Conservation (phyloP, 92 coral and sea anemone genomes). For the Isaurus tuberculatus region DNA sequence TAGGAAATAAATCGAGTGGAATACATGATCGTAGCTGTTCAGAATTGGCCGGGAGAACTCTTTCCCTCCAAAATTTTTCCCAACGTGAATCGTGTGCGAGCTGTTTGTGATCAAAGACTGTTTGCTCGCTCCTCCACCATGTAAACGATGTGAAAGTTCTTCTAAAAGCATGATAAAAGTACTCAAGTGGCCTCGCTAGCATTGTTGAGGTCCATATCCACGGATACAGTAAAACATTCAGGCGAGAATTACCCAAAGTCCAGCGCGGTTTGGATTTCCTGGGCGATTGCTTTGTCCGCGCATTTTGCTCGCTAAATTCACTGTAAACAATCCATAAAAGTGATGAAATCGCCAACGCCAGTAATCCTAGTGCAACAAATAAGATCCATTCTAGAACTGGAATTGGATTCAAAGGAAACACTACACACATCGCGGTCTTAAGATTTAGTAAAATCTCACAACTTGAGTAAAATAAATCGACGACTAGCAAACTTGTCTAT, state of each 20-base stretch:
- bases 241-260: slow-evolving; percentile 28
- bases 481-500: not conserved
- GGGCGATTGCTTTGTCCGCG: slow-evolving; percentile 25
- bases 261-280: slow-evolving; percentile 48
- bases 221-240: slow-evolving; percentile 54
- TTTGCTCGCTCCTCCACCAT: slow-evolving; percentile 73
- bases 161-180: slow-evolving; percentile 67
- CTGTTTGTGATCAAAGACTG: slow-evolving; percentile 75
- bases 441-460: slow-evolving; percentile 9
- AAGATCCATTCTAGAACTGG: slow-evolving; percentile 77
- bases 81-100: slow-evolving; percentile 76
- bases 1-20: slow-evolving; percentile 84
- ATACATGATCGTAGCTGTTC: slow-evolving; percentile 73
- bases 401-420: slow-evolving; percentile 77
- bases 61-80: slow-evolving; percentile 91
- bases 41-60: slow-evolving; percentile 81
- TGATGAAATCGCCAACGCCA: slow-evolving; percentile 47
- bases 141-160: slow-evolving; percentile 67
- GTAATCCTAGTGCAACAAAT: slow-evolving; percentile 75
- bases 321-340: slow-evolving; percentile 59
- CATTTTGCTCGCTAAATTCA: slow-evolving; percentile 33
- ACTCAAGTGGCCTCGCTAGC: slow-evolving; percentile 61
- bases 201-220: slow-evolving; percentile 62
- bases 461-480: slow-evolving; percentile 3
- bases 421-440: slow-evolving; percentile 75